These are phyloP conservation scores for Dolomedes plantarius DNA, from an alignment of 2,888 invertebrate species.

Conservation along the genomic window DNA sequence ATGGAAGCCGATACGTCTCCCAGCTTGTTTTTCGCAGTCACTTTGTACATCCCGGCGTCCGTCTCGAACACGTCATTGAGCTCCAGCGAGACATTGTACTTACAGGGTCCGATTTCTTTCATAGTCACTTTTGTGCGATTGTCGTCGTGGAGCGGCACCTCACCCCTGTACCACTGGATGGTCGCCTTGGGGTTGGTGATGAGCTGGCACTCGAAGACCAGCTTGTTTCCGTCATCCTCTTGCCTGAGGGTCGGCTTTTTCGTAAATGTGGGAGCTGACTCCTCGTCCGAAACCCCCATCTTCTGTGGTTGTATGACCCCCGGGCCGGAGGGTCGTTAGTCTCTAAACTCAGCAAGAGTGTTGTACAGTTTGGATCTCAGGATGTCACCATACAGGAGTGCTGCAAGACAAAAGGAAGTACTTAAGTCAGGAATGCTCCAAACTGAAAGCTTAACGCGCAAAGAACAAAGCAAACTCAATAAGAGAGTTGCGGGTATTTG, in stretches of 20 bases:
- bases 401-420: no score
- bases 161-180: slow-evolving; percentile 89
- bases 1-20: slow-evolving; percentile 98
- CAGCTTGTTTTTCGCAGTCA: slow-evolving; percentile 96
- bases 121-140: slow-evolving; percentile 90
- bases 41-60: slow-evolving; percentile 96
- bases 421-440: no score
- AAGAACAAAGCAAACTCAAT: no score
- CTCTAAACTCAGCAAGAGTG: neutral
- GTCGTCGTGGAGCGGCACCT: slow-evolving; percentile 89
- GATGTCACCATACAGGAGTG: neutral
- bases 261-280: slow-evolving; percentile 98
- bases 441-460: no score
- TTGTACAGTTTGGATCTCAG: neutral
- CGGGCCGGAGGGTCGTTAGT: neutral
- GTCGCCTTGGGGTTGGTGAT: slow-evolving; percentile 88
- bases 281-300: slow-evolving; percentile 87
- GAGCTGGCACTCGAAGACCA: slow-evolving; percentile 95
- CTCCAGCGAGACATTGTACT: slow-evolving; percentile 92
- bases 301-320: slow-evolving; percentile 18
- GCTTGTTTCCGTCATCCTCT: slow-evolving; percentile 95
- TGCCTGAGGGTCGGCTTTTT: slow-evolving; percentile 97
- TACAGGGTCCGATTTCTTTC: slow-evolving; percentile 89
- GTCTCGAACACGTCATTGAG: slow-evolving; percentile 96
- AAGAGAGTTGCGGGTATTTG: no score